Evolutionary conservation across 2,797 vertebrate genomes (phyloP).

Genomic region (Diglossa cyanea): DNA sequence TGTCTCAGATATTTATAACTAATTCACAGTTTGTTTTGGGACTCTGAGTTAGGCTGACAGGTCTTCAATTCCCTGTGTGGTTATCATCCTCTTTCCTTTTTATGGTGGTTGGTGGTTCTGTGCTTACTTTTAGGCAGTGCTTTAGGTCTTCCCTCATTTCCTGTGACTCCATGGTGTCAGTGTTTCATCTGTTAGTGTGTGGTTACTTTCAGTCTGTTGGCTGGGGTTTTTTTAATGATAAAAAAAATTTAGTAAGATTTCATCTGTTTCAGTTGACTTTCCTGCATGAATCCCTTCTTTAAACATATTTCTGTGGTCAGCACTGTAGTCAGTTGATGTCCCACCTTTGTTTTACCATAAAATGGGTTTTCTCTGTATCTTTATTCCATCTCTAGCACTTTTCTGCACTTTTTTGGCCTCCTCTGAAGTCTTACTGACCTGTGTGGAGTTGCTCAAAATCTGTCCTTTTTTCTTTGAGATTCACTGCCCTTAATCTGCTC

Average conservation of each 20-base stretch:
- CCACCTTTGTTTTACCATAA: background rate
- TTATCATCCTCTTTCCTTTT: background rate
- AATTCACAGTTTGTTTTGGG: background rate
- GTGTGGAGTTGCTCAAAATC: background rate
- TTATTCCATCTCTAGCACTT: background rate
- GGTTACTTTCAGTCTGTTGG: background rate
- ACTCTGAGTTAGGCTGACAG: background rate
- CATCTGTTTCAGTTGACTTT: background rate
- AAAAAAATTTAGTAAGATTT: background rate
- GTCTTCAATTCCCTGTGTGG: background rate
- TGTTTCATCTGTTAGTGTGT: background rate
- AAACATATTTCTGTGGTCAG: background rate
- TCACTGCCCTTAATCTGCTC: background rate
- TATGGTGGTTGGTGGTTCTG: background rate
- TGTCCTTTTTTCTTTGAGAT: background rate
- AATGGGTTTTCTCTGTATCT: background rate
- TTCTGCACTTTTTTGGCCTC: background rate
- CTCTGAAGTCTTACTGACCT: background rate
- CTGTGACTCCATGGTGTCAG: rapidly evolving
- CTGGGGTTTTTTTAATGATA: background rate
- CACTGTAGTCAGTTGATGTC: background rate
- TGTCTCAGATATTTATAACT: background rate
- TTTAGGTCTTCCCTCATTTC: background rate
- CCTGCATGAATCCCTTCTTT: background rate
- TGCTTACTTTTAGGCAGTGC: background rate